phyloP scores from a whole-genome alignment of 1,140 invertebrate genomes.

The Drosophila murphyi region DNA sequence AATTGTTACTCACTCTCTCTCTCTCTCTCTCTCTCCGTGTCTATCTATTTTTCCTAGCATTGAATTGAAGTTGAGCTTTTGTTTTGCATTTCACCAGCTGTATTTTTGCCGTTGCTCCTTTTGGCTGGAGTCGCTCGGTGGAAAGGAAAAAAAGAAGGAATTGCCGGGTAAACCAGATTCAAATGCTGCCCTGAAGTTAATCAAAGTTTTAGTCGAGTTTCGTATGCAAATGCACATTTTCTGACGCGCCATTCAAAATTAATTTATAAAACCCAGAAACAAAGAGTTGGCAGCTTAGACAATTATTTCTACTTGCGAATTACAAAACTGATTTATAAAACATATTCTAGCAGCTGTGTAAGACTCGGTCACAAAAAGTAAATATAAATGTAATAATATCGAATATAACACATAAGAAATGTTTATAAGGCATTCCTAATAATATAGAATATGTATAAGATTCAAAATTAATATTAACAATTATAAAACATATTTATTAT shows the following conservation, averaged over 20 bases:
- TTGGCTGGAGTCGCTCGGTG: background rate
- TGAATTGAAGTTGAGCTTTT: slow-evolving; percentile 40
- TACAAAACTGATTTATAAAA: too few species aligned
- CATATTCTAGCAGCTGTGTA: too few species aligned
- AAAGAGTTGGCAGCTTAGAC: background rate
- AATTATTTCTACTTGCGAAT: background rate
- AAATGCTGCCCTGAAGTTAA: slow-evolving; percentile 32
- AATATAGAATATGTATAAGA: too few species aligned
- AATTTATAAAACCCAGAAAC: slow-evolving; percentile 26
- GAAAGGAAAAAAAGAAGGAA: background rate
- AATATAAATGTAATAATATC: too few species aligned
- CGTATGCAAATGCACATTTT: slow-evolving; percentile 24
- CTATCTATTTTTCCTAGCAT: background rate
- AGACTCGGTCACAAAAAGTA: too few species aligned
- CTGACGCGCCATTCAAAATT: slow-evolving; percentile 19
- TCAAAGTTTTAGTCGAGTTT: slow-evolving; percentile 35
- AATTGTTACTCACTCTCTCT: slow-evolving; percentile 20
- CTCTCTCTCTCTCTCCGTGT: background rate
- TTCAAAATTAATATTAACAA: too few species aligned
- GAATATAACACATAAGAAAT: too few species aligned
- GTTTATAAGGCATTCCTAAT: too few species aligned
- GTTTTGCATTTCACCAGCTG: slow-evolving; percentile 47
- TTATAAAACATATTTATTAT: too few species aligned
- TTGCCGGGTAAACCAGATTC: slow-evolving; percentile 22
- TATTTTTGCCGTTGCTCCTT: slow-evolving; percentile 24